Evolutionary conservation across 2,797 vertebrate genomes (phyloP).

Genomic region (Myiotriccus ornatus): DNA sequence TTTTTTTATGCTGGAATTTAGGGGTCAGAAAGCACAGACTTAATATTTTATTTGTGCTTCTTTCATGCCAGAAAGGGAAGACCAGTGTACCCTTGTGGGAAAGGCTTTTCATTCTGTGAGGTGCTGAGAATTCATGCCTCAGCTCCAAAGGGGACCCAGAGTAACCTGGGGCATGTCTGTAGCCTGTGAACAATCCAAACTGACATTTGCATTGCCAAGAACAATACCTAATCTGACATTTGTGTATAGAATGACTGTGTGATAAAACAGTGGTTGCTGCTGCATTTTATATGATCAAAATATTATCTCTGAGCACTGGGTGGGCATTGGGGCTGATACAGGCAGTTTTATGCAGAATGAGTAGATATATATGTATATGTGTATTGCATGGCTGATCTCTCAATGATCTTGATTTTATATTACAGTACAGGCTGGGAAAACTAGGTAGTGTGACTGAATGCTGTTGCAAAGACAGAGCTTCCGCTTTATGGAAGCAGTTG

Average conservation of each 20-base stretch:
- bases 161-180: not conserved
- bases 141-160: not conserved
- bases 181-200: not conserved
- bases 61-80: not conserved
- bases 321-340: not conserved
- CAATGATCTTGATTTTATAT: not conserved
- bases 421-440: not conserved
- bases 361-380: not conserved
- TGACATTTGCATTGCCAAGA: conserved; percentile 33
- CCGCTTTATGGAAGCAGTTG: not conserved
- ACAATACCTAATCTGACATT: conserved; percentile 21
- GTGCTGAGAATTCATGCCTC: not conserved
- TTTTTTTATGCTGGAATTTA: not conserved
- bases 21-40: not conserved
- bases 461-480: not conserved
- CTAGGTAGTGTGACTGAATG: not conserved
- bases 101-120: not conserved
- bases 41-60: not conserved
- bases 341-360: not conserved
- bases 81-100: not conserved
- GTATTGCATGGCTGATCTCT: not conserved
- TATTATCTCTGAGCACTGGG: not conserved
- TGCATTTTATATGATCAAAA: not conserved
- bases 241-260: not conserved
- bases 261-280: not conserved